Base-by-base conservation (phyloP, 23 tunicate genomes). In the Oikopleura vanhoeffeni region DNA sequence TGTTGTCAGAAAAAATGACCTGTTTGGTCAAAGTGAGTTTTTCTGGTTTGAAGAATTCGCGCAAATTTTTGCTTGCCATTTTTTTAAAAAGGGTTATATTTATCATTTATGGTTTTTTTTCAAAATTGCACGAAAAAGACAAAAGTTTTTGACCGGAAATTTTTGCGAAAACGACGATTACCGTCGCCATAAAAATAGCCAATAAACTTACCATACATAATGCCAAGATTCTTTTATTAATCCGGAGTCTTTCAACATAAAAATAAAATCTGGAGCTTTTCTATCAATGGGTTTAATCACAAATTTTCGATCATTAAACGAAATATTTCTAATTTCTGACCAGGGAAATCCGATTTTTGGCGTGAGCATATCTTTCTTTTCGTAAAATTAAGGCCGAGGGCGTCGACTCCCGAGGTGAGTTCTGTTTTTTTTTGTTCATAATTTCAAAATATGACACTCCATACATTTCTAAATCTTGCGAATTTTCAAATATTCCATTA, bases 281-380 rank as follows among this genome's bases (percentile, higher is more conserved):
- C 90, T 93, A 83, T 93, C 98, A 41, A 93, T 93, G 36, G 98
- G 98, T 76, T 93, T 93, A 58, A 93, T 93, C 85, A 89, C 91
- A 83, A 93, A 93, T 84, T 93, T 93, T 84, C 88, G 89, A 87
- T 93, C 98, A 71, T 87, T 89, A 86, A 93, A 93, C 0, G 94
- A 90, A 57, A 93, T 93, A 57, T 93, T 93, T 57, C 98, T 86
- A 49, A 93, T 93, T 64, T 93, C 98, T 40, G 91, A 87, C 98
- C 98, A 93, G 0, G 98, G 98, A 76, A 93, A 93, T 34, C 98
- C 98, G 39, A 93, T 93, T 76, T 93, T 93, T 1, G 98, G 98
- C 8, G 98, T 93, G 57, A 93, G 85, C 67, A 89, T 89, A 87
- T 93, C 98, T 28, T 49, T 76, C 41, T 88, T 88, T 76, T 93